Evolutionary conservation across 2,113 vertebrate species (phyloP), one percentile per base, ranked within the genome.

Genomic region (Hippocampus mohnikei): DNA sequence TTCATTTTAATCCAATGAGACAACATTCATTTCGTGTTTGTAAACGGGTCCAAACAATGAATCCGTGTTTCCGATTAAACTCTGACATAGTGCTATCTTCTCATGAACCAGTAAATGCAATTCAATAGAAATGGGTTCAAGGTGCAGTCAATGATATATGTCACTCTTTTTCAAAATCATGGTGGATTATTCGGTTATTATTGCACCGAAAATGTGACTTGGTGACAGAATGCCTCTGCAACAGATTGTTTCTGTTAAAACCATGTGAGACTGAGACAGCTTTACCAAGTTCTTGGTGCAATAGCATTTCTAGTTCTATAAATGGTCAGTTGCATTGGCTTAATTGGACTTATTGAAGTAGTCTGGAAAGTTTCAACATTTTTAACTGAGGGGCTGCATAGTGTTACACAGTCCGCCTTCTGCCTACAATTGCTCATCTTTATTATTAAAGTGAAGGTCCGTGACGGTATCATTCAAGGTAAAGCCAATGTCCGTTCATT

Each of bases 401-500:
- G 18, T 21, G 12, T 25, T 9, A 65, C 10, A 44, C 15, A 8
- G 27, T 42, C 37, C 40, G 12, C 40, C 10, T 25, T 8, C 13
- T 16, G 11, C 40, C 13, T 42, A 23, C 44, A 64, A 64, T 64
- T 64, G 40, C 40, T 42, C 62, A 64, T 64, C 12, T 25, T 25
- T 21, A 69, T 33, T 42, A 70, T 71, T 46, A 77, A 76, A 40
- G 73, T 59, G 11, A 21, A 58, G 18, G 63, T 65, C 63, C 1
- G 20, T 42, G 37, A 27, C 27, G 12, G 55, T 10, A 9, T 15
- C 58, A 33, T 42, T 64, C 40, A n/a, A 64, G 18, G 41, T 2
- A 41, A 3, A 42, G 80, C 44, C 21, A 79, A 84, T 81, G 58
- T 79, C 81, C 68, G 10, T 41, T 63, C 53, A 1, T 29, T 66